Evolutionary conservation across 2,888 invertebrate species (phyloP).

Genomic region (Leptogaster cylindrica): DNA sequence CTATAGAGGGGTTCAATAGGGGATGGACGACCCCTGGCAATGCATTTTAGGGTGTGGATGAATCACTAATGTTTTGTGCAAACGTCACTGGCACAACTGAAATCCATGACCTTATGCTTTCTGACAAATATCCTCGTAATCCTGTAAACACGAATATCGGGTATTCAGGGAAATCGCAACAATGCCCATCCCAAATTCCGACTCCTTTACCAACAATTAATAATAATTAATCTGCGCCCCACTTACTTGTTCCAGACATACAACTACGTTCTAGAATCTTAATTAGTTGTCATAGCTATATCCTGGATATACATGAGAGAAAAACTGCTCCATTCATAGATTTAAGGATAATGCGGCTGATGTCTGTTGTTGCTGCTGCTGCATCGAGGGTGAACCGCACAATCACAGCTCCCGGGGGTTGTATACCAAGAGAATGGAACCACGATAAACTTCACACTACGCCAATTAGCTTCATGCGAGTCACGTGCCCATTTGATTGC

Average conservation of each 20-base stretch:
- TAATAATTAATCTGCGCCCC: slow-evolving; percentile 43
- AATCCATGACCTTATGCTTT: background rate
- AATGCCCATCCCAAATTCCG: slow-evolving; percentile 12
- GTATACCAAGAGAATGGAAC: background rate
- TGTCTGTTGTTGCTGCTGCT: background rate
- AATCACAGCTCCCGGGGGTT: background rate
- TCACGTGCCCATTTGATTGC: slow-evolving; percentile 52
- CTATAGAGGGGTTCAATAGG: background rate
- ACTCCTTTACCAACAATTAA: slow-evolving; percentile 35
- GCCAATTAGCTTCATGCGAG: slow-evolving; percentile 52
- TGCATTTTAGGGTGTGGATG: slow-evolving; percentile 32
- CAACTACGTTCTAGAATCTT: slow-evolving; percentile 38
- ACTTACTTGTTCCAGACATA: slow-evolving; percentile 31
- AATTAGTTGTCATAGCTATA: slow-evolving; percentile 36
- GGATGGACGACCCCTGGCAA: background rate
- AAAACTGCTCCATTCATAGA: slow-evolving; percentile 26
- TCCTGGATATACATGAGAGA: too few relatives aligned
- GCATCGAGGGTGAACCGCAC: slow-evolving; percentile 6
- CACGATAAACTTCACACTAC: slow-evolving; percentile 47
- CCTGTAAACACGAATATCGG: slow-evolving; percentile 42
- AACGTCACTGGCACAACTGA: background rate
- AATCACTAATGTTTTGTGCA: slow-evolving; percentile 42
- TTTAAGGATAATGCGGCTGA: slow-evolving; percentile 35
- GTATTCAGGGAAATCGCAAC: slow-evolving; percentile 28
- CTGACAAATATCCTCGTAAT: slow-evolving; percentile 37